Base-by-base conservation (phyloP, 2,797 vertebrate species). In the Hirundo rustica region DNA sequence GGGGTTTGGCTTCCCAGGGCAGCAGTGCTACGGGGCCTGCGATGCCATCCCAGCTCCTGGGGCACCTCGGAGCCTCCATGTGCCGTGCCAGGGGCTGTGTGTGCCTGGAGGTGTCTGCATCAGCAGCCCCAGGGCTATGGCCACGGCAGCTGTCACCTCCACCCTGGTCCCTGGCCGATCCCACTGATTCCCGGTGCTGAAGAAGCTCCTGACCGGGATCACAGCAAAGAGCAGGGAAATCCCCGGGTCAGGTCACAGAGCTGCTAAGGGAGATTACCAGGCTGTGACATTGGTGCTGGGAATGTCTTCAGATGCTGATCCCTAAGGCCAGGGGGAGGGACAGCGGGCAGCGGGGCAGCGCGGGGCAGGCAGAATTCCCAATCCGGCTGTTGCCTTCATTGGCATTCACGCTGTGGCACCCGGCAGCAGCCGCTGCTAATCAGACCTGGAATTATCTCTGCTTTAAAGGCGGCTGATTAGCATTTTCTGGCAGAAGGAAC, bases 391-490 rank as follows among this genome's bases (percentile, higher is more conserved):
- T 45, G 53, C 87, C 92, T 89, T 94, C 85, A 88, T 94, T 88
- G 68, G 67, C 79, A 95, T 96, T 92, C 78, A 51, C 1, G 11
- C 89, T 16, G 40, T 44, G 80, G 75, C 45, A 61, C 48, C 47
- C 13, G 0, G 68, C 79, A 93, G 84, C 96, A 95, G 78, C 86
- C 93, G 45, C 85, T 48, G 76, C 93, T 96, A 88, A 96, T 97
- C 95, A 93, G 84, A 81, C 92, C 83, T 88, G 85, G 94, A 95
- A 95, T 96, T 95, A 93, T 93, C 95, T 88, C 87, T 51, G 92
- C 83, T 93, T 92, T 92, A 88, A 92, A 94, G 0, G 45, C 76
- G 78, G 66, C 89, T 60, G 93, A 97, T 97, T 96, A 96, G 93
- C 95, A 83, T 93, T 94, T 96, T 74, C 78, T 78, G 67, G 80